phyloP scores from a whole-genome alignment of 2,113 vertebrate genomes.

The Dasyornis broadbenti region DNA sequence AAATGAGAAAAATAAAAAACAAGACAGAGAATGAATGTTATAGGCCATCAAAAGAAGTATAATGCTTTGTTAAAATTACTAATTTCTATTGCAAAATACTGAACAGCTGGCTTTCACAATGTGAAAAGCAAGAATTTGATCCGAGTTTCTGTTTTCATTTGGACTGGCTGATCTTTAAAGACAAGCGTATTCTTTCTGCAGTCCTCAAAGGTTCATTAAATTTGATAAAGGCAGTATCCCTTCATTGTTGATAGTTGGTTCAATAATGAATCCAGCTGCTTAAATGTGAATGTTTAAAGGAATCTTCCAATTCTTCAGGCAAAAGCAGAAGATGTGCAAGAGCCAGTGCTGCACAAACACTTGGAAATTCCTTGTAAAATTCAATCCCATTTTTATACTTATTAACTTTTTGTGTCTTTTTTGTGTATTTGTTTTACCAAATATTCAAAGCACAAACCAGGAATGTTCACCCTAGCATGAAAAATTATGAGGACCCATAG shows the following conservation, averaged over 20 bases:
- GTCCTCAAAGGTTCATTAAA: slow-evolving; percentile 39
- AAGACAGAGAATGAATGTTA: neutral
- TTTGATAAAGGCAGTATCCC: slow-evolving; percentile 40
- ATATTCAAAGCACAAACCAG: neutral
- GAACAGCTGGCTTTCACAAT: slow-evolving; percentile 3
- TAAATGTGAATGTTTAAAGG: neutral
- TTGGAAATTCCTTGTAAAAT: neutral
- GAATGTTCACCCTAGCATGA: neutral
- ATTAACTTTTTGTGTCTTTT: neutral
- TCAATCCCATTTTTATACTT: neutral
- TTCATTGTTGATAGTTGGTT: slow-evolving; percentile 11
- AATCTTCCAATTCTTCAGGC: neutral
- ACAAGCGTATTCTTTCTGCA: slow-evolving; percentile 30
- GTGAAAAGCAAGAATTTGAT: slow-evolving; percentile 6
- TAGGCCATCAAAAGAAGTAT: neutral
- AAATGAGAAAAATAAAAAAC: neutral
- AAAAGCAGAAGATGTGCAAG: neutral
- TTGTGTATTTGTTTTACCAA: neutral
- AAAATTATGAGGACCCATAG: neutral
- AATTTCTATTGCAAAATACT: slow-evolving; percentile 7
- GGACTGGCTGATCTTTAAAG: slow-evolving; percentile 6
- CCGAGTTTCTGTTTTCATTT: neutral
- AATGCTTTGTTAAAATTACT: neutral
- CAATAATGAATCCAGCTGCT: slow-evolving; percentile 21
- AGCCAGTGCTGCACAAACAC: neutral